Percentiles rank a stretch among this genome's conserved stretches.
phyloP scores from a whole-genome alignment of 2,888 invertebrate genomes.

The Cephus nigrinus region DNA sequence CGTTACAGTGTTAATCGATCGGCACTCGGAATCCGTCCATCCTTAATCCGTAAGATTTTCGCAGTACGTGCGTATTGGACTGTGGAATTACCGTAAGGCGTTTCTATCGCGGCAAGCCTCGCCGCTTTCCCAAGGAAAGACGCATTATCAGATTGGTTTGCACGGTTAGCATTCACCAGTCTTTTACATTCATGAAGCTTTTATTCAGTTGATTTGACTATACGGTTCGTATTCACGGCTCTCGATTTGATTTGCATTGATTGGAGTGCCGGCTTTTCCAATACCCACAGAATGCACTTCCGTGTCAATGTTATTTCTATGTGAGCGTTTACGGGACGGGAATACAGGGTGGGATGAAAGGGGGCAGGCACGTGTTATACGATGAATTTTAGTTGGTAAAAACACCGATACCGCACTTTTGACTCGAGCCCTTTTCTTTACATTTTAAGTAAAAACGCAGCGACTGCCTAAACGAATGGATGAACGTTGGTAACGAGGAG shows the following conservation, averaged over 20 bases:
- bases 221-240: conserved; percentile 55
- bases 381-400: neutral
- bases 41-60: neutral
- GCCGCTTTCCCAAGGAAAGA: conserved; percentile 33
- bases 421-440: neutral
- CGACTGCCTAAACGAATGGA: neutral
- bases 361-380: neutral
- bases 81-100: neutral
- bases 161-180: conserved; percentile 55
- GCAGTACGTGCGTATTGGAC: neutral
- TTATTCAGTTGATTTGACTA: conserved; percentile 64
- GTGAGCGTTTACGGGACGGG: neutral
- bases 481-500: neutral
- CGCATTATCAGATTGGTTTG: conserved; percentile 63
- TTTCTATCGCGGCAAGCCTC: neutral
- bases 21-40: neutral
- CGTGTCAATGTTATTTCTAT: neutral
- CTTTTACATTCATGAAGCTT: conserved; percentile 65
- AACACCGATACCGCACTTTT: neutral
- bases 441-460: neutral
- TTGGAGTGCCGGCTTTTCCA: conserved; percentile 57
- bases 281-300: conserved; percentile 21
- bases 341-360: neutral
- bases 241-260: conserved; percentile 66
- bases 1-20: neutral